Percentiles rank a stretch among this genome's conserved stretches.
Evolutionary conservation across 2,888 invertebrate genomes (phyloP).

Genomic region (Ametastegia equiseti): DNA sequence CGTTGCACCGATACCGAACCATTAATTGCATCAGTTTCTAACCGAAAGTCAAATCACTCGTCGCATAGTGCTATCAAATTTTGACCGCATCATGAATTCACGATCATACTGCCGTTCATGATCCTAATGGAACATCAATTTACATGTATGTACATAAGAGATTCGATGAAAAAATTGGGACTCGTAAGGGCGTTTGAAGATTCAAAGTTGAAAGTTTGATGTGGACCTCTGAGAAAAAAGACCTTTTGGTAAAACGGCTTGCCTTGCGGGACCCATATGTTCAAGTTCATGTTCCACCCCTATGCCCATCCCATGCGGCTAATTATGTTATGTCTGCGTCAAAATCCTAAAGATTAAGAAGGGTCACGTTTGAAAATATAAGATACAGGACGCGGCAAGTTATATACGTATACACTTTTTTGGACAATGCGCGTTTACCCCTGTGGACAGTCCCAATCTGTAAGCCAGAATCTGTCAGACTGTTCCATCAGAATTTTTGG

Average conservation of each 20-base stretch:
- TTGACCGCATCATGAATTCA: neutral
- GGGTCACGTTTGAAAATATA: slow-evolving; percentile 55
- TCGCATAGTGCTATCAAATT: slow-evolving; percentile 34
- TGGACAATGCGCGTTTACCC: neutral
- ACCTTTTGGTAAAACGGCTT: slow-evolving; percentile 18
- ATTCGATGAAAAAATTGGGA: neutral
- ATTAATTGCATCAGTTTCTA: slow-evolving; percentile 20
- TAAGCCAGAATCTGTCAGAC: neutral
- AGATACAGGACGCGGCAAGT: slow-evolving; percentile 4
- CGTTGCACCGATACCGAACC: slow-evolving; percentile 23
- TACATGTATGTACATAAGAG: neutral
- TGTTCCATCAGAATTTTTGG: neutral
- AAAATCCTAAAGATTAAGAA: slow-evolving; percentile 58
- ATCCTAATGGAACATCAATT: slow-evolving; percentile 3
- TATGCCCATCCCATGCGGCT: slow-evolving; percentile 40
- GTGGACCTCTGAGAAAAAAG: slow-evolving; percentile 2
- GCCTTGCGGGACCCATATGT: slow-evolving; percentile 48
- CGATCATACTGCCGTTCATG: neutral
- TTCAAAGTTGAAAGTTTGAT: slow-evolving; percentile 4
- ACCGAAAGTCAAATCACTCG: slow-evolving; percentile 30
- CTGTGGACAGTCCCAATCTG: slow-evolving; percentile 8
- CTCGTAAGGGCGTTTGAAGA: neutral
- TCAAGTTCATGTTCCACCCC: slow-evolving; percentile 43
- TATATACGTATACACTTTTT: neutral
- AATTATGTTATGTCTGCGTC: slow-evolving; percentile 59